Percentiles rank a stretch among this genome's conserved stretches.
Conservation (phyloP, 2,113 vertebrate genomes). For the Eonycteris spelaea region DNA sequence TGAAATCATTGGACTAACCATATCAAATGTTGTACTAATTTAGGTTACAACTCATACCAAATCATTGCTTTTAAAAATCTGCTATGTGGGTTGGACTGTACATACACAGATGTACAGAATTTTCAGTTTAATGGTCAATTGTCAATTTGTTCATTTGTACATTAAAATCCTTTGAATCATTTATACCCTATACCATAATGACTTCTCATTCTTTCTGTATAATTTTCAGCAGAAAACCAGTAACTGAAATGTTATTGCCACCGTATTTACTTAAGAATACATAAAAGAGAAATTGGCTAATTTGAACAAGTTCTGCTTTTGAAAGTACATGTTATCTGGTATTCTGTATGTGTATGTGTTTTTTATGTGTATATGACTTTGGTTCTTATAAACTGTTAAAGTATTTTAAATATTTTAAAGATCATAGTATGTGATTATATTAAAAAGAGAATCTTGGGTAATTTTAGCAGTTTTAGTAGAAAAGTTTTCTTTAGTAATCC, state of each 20-base stretch:
- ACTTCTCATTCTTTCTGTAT: neutral
- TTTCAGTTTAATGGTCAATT: neutral
- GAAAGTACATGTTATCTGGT: neutral
- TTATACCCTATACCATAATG: neutral
- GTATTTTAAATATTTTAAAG: slow-evolving; percentile 39
- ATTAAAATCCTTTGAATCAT: neutral
- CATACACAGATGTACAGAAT: neutral
- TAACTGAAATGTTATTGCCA: neutral
- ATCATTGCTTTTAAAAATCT: neutral
- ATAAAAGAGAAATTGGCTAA: neutral
- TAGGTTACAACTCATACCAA: neutral
- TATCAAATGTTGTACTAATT: neutral
- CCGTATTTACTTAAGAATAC: neutral
- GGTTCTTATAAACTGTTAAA: slow-evolving; percentile 21
- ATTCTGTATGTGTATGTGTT: neutral
- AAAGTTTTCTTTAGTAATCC: neutral
- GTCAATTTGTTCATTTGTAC: neutral
- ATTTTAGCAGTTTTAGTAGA: neutral
- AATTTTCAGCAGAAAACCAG: neutral
- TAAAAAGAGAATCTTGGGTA: neutral
- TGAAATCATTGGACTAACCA: neutral
- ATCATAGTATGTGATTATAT: neutral
- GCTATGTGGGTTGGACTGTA: neutral
- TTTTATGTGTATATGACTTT: neutral
- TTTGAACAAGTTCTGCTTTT: slow-evolving; percentile 17